Percentiles rank a stretch among this genome's conserved stretches.
These are phyloP conservation scores for Sceloporus undulatus DNA, from an alignment of 2,113 vertebrate genomes.

Conservation along the genomic window DNA sequence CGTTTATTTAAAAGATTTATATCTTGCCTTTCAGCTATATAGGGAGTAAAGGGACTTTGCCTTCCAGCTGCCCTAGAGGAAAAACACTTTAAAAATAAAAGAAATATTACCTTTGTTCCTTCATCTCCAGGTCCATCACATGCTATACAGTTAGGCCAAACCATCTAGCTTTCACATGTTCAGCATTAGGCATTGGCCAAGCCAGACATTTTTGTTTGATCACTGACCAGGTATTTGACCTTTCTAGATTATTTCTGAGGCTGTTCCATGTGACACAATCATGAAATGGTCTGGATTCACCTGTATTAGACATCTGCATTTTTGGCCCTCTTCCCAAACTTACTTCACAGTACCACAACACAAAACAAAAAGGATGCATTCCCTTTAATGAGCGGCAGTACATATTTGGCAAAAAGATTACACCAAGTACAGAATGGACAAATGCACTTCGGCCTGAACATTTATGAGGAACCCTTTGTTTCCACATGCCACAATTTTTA, in stretches of 20 bases:
- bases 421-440: not conserved
- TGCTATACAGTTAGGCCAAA: not conserved
- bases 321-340: not conserved
- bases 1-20: slow-evolving; percentile 4
- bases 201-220: slow-evolving; percentile 15
- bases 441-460: not conserved
- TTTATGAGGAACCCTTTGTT: slow-evolving; percentile 5
- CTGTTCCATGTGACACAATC: not conserved
- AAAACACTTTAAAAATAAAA: not conserved
- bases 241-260: not conserved
- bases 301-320: not conserved
- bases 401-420: not conserved
- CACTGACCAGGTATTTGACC: not conserved
- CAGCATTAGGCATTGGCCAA: not conserved
- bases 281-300: not conserved
- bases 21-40: not conserved
- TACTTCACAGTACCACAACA: not conserved
- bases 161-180: not conserved
- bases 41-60: not conserved
- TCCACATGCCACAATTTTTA: slow-evolving; percentile 1
- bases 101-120: not conserved
- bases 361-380: not conserved
- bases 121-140: not conserved
- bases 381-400: not conserved
- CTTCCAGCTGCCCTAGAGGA: not conserved